Evolutionary conservation across 2,888 invertebrate genomes (phyloP), one percentile per base, ranked within the genome.

Genomic region (Plagiodera versicolora): DNA sequence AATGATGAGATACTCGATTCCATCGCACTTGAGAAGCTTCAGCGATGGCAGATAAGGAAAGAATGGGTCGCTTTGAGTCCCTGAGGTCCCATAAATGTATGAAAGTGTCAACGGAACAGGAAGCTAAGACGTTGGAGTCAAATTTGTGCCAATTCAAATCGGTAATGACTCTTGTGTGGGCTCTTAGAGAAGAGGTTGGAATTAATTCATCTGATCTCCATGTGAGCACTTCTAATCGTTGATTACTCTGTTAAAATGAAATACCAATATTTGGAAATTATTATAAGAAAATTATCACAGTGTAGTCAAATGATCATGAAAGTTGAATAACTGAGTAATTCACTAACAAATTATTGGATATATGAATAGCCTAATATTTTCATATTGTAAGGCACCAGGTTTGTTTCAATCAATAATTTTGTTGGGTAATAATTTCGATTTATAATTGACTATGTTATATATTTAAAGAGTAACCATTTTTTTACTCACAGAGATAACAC

Each of bases 21-120:
- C 97, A 98, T 73, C 94, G 89, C 0, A 97, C 95, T 66, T 96
- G 95, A 1, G 94, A 93, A 2, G 95, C 95, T 70, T 94, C 93
- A 74, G 93, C 93, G 72, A 96, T 92, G 69, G 95, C 94, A 72
- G 94, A 93, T 32, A 96, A 81, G 4, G 95, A 94, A 48, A 91
- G 80, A 11, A 88, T 85, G 16, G 96, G 96, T 77, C 91, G 89
- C 63, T 92, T 85, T 8, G 91, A 84, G 80, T 95, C 95, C 71
- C 95, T 82, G 53, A 94, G 83, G 77, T 98, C 97, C 97, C 97
- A 97, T 58, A 97, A 85, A 77, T 95, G 91, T 35, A 95, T 94
- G 74, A 91, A 95, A 44, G 95, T 94, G 77, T 97, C 97, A 56
- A 94, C 93, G 3, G 96, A 96, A 75, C 95, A 95, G 47, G 95